A percentile compares a stretch with the other conserved stretches of the same genome.
These are phyloP conservation scores for Sapayoa aenigma DNA, from an alignment of 2,113 vertebrate species.

Conservation along the genomic window DNA sequence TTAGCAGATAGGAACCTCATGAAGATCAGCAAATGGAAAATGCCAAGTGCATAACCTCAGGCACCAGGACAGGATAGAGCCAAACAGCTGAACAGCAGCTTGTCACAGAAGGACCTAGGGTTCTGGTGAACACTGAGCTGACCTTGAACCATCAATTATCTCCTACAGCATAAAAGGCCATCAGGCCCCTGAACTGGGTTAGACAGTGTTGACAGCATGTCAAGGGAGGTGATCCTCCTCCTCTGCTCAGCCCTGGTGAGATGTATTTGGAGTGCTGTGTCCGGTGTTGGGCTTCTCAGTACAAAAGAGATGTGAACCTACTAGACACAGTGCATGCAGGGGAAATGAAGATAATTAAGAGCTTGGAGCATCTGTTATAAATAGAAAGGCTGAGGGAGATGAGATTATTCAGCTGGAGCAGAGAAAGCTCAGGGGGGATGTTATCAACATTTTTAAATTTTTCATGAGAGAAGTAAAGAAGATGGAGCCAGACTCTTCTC, in stretches of 20 bases:
- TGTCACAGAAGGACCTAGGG: background rate
- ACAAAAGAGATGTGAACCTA: background rate
- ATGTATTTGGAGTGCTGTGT: background rate
- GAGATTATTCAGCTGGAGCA: background rate
- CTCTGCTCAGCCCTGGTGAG: background rate
- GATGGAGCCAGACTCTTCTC: background rate
- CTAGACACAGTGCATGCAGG: background rate
- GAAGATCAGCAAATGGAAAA: background rate
- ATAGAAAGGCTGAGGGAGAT: background rate
- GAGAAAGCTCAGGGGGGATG: background rate
- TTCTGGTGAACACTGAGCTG: background rate
- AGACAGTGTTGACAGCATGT: background rate
- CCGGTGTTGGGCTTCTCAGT: background rate
- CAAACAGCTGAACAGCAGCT: background rate
- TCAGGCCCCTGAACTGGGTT: background rate
- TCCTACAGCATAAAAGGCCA: background rate
- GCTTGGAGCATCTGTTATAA: background rate
- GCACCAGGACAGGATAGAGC: background rate
- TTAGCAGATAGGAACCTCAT: background rate
- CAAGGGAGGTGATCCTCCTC: background rate
- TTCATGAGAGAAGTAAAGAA: background rate
- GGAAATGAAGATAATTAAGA: background rate
- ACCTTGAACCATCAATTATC: background rate
- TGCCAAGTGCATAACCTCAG: background rate
- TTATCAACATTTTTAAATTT: background rate